Conservation (phyloP, 2,113 vertebrate genomes). For the Paramisgurnus dabryanus region DNA sequence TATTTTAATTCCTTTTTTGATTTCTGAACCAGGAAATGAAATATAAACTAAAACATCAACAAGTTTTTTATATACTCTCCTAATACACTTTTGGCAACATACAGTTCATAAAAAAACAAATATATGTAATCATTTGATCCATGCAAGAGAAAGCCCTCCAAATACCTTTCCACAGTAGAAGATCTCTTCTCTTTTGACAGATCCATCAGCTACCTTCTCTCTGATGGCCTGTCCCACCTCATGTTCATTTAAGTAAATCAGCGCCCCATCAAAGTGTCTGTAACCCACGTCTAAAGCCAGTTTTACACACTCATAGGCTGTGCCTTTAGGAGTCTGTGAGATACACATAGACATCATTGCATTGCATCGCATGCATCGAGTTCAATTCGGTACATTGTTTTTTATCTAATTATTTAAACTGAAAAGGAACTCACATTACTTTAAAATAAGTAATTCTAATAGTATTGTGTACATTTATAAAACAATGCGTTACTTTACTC, state of each 20-base stretch:
- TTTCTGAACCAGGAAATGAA: too few species aligned
- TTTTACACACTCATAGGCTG: slow-evolving; percentile 72
- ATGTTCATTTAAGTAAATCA: slow-evolving; percentile 83
- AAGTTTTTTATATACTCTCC: too few species aligned
- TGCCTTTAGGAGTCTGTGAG: slow-evolving; percentile 78
- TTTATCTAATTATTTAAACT: too few species aligned
- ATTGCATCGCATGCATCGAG: too few species aligned
- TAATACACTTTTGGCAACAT: too few species aligned
- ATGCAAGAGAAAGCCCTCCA: neutral
- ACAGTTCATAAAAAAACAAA: neutral
- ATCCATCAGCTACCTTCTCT: slow-evolving; percentile 75
- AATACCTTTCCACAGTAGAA: slow-evolving; percentile 86
- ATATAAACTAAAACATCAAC: too few species aligned
- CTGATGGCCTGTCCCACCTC: slow-evolving; percentile 80
- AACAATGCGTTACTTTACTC: too few species aligned
- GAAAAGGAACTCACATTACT: too few species aligned
- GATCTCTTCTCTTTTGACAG: slow-evolving; percentile 85
- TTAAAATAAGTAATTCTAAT: too few species aligned
- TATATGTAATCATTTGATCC: neutral
- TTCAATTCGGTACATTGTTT: too few species aligned
- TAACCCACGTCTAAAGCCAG: slow-evolving; percentile 87
- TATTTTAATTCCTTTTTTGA: too few species aligned
- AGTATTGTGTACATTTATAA: too few species aligned
- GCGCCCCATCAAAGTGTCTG: slow-evolving; percentile 88
- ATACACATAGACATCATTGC: slow-evolving; percentile 1